phyloP scores from a whole-genome alignment of 1,140 invertebrate genomes.

The Catajapyx aquilonaris region DNA sequence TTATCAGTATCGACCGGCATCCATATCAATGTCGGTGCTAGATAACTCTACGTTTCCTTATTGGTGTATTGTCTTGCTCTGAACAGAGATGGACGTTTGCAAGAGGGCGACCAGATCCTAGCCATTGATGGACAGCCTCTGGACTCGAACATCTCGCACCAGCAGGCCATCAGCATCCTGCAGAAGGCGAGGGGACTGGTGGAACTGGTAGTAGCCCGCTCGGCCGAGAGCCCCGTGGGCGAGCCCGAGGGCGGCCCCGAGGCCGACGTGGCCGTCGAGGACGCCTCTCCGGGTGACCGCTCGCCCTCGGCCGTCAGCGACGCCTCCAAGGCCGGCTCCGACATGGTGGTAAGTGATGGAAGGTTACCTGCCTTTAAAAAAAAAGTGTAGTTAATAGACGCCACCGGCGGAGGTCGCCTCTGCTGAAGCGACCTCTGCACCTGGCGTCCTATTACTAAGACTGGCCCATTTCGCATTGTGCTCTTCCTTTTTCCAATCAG shows the following conservation, averaged over 20 bases:
- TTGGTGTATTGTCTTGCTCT: too few species aligned
- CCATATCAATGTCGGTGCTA: too few species aligned
- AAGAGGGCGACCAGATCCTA: slow-evolving; percentile 70
- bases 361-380: not conserved
- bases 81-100: slow-evolving; percentile 49
- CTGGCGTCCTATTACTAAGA: too few species aligned
- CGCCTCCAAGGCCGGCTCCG: slow-evolving; percentile 43
- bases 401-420: not conserved
- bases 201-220: slow-evolving; percentile 46
- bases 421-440: not conserved
- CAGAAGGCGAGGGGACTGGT: slow-evolving; percentile 55
- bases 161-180: slow-evolving; percentile 60
- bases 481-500: too few species aligned
- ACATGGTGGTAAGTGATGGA: slow-evolving; percentile 36
- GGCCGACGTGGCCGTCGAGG: not conserved
- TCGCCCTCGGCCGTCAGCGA: slow-evolving; percentile 46
- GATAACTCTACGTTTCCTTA: too few species aligned
- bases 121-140: slow-evolving; percentile 70
- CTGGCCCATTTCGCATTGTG: too few species aligned
- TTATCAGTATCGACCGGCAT: too few species aligned
- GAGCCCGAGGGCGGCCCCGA: slow-evolving; percentile 3
- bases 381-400: too few species aligned
- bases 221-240: slow-evolving; percentile 15
- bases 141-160: slow-evolving; percentile 64
- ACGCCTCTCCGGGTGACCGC: slow-evolving; percentile 24